Evolutionary conservation across 1,140 invertebrate species (phyloP), one percentile per base, ranked within the genome.

Genomic region (Plectus sambesii): DNA sequence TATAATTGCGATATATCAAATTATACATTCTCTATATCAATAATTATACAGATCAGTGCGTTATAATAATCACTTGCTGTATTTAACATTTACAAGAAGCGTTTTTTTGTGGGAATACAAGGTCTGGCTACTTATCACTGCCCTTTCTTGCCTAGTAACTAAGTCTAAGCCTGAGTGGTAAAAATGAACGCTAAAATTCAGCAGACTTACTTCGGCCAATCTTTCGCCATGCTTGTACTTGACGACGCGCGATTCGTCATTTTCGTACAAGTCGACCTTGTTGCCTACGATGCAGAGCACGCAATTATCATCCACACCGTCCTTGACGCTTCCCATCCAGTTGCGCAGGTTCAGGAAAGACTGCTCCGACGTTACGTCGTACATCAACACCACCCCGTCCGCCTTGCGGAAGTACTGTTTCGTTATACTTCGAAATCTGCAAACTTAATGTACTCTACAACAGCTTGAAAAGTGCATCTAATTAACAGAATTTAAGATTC

Each of bases 361-460:
- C 24, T 58, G 51, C 15, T 53, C 45, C 22, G 51, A 51, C 36
- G 52, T 62, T 15, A 71, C 43, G 48, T 72, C 69, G 61, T 60
- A 72, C 0, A 67, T 63, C 19, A 72, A 45, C n/a, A 72, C 69
- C 39, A 64, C 69, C 17, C 65, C 30, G 12, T 12, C n/a, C 12
- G 30, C 30, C 12, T n/a, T n/a, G 12, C 30, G 30, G n/a, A 12
- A 33, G 30, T 33, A 33, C 44, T 79, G 77, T 58, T 79, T 79
- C 1, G 80, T 81, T 30, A 82, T 77, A 38, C 77, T 78, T 23
- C 80, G 73, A 66, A 80, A 82, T 71, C 80, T 77, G 51, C 40
- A 66, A 41, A 51, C 35, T 53, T 15, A 51, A 38, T 41, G 24
- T 25, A 19, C 24, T 39, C 37, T 5, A 20, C n/a, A n/a, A n/a